A percentile compares a stretch with the other conserved stretches of the same genome.
These are phyloP conservation scores for Ptychoptera albimana DNA, from an alignment of 2,888 invertebrate species.

Conservation along the genomic window DNA sequence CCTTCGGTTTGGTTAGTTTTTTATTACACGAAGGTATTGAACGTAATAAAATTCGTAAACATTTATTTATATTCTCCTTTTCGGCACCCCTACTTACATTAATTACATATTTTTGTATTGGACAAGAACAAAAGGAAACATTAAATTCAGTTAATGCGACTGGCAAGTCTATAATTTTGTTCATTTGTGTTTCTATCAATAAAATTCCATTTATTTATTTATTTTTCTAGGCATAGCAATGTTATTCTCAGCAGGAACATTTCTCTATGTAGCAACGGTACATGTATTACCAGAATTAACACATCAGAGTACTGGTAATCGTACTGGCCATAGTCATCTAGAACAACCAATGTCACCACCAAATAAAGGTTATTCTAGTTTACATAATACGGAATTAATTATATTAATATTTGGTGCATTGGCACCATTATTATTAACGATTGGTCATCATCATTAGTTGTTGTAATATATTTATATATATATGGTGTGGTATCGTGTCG, in stretches of 20 bases:
- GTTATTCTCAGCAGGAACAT: slow-evolving; percentile 98
- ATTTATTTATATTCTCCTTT: slow-evolving; percentile 80
- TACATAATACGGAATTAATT: slow-evolving; percentile 63
- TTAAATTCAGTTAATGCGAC: slow-evolving; percentile 82
- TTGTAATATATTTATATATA: too few species aligned
- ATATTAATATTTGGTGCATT: slow-evolving; percentile 76
- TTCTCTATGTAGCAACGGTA: slow-evolving; percentile 95
- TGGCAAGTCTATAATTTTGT: slow-evolving; percentile 32
- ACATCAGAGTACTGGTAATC: slow-evolving; percentile 32
- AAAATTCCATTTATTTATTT: slow-evolving; percentile 13
- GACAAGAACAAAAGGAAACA: slow-evolving; percentile 83
- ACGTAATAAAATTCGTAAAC: slow-evolving; percentile 64
- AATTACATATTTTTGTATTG: slow-evolving; percentile 85
- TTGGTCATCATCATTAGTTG: slow-evolving; percentile 86
- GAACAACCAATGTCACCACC: slow-evolving; percentile 17
- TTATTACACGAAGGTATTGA: slow-evolving; percentile 90
- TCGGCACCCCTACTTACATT: slow-evolving; percentile 84
- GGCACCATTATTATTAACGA: slow-evolving; percentile 74
- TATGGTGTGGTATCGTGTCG: too few species aligned
- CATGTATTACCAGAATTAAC: slow-evolving; percentile 94
- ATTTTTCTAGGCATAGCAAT: slow-evolving; percentile 62
- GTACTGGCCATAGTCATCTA: slow-evolving; percentile 19
- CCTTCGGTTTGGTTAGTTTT: slow-evolving; percentile 97
- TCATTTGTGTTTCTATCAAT: too few species aligned
- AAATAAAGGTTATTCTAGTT: slow-evolving; percentile 29